Evolutionary conservation across 37 sponge, comb jelly and placozoan species (phyloP).

Genomic region (Eunapius fragilis): DNA sequence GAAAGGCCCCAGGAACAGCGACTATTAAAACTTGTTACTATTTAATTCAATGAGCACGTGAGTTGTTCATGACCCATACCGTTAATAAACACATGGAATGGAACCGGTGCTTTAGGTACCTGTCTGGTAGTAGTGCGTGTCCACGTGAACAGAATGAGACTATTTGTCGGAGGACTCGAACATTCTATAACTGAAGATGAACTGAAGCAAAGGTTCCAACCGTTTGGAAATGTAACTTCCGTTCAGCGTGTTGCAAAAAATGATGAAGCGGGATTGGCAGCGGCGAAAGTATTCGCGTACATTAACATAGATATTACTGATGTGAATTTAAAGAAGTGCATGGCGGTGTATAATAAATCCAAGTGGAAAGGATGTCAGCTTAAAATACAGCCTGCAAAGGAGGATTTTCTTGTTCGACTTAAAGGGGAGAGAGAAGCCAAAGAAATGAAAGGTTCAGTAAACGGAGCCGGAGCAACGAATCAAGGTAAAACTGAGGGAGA

Average conservation of each 20-base stretch:
- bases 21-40: too few relatives aligned
- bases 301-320: constrained; percentile 22
- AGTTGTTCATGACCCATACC: background rate
- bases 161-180: constrained; percentile 39
- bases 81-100: too few relatives aligned
- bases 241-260: constrained; percentile 16
- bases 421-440: constrained; percentile 7
- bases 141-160: background rate
- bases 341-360: constrained; percentile 19
- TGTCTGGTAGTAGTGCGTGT: too few relatives aligned
- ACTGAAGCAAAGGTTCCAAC: constrained; percentile 9
- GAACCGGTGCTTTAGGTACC: too few relatives aligned
- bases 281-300: constrained; percentile 34
- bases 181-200: constrained; percentile 17
- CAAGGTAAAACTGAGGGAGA: too few relatives aligned
- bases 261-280: background rate
- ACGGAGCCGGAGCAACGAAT: too few relatives aligned
- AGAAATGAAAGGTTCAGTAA: too few relatives aligned
- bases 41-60: too few relatives aligned
- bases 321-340: constrained; percentile 13
- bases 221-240: constrained; percentile 27
- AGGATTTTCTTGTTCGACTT: constrained; percentile 23
- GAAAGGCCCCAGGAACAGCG: too few relatives aligned
- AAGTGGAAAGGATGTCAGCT: constrained; percentile 38
- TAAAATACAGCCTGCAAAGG: constrained; percentile 30